Evolutionary conservation across 2,888 invertebrate species (phyloP).

Genomic region (Melolontha melolontha): DNA sequence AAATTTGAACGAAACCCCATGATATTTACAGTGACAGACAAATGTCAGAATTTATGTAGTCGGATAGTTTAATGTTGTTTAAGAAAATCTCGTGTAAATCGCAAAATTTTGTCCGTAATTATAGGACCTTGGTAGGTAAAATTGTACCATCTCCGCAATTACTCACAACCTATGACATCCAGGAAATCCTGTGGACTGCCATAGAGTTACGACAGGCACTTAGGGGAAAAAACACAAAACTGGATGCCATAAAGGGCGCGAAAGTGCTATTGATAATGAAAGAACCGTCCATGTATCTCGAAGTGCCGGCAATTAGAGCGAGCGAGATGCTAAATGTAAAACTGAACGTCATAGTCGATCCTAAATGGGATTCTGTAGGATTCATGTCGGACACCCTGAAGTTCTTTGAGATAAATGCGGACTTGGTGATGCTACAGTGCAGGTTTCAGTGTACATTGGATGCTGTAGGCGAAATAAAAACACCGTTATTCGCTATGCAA

Average conservation of each 20-base stretch:
- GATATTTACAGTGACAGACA: no score
- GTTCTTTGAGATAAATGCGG: conserved; percentile 21
- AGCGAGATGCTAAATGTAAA: conserved; percentile 13
- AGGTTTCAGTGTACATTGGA: conserved; percentile 11
- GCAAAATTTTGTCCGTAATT: no score
- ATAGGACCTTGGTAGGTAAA: neutral
- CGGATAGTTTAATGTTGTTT: no score
- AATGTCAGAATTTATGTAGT: no score
- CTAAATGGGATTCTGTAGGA: conserved; percentile 31
- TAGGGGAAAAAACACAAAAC: neutral
- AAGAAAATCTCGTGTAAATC: no score
- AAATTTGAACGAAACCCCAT: no score
- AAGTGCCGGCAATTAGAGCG: conserved; percentile 29
- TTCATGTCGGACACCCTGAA: conserved; percentile 28
- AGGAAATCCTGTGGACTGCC: conserved; percentile 38
- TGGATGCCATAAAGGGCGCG: conserved; percentile 27
- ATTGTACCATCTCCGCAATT: conserved; percentile 8
- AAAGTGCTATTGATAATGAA: conserved; percentile 22
- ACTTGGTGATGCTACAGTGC: conserved; percentile 33
- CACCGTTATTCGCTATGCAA: conserved; percentile 6
- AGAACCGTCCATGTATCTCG: conserved; percentile 15
- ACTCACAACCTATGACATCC: conserved; percentile 25
- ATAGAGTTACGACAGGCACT: conserved; percentile 18
- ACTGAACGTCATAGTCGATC: conserved; percentile 28
- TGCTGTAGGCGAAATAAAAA: neutral